phyloP scores from a whole-genome alignment of 2,888 invertebrate genomes.

The Geotrupes spiniger region DNA sequence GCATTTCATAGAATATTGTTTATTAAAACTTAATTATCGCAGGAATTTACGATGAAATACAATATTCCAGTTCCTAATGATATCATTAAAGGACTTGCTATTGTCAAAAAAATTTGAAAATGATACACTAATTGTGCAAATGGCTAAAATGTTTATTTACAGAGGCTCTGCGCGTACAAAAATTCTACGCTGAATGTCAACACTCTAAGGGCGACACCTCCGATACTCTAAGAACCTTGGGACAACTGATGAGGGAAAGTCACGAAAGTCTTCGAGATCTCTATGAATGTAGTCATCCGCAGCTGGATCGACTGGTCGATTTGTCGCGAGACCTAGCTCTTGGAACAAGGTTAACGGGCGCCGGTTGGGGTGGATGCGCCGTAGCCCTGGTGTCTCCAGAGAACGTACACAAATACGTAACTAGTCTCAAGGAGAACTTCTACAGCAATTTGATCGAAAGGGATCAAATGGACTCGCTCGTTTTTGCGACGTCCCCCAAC shows the following conservation, averaged over 20 bases:
- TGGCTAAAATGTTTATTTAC: constrained; percentile 26
- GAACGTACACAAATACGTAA: constrained; percentile 65
- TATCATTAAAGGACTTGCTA: too few species aligned
- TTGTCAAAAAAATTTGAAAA: too few species aligned
- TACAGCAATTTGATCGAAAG: constrained; percentile 59
- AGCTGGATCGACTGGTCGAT: constrained; percentile 78
- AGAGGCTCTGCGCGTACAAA: constrained; percentile 83
- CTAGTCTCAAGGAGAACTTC: constrained; percentile 66
- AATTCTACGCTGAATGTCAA: constrained; percentile 68
- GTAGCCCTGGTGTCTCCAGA: constrained; percentile 77
- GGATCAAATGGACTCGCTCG: constrained; percentile 42
- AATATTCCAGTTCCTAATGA: too few species aligned
- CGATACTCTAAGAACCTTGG: constrained; percentile 58
- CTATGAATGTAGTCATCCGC: constrained; percentile 92
- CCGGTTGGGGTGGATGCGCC: constrained; percentile 96
- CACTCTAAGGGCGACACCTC: constrained; percentile 40
- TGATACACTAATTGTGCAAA: too few species aligned
- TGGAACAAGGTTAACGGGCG: constrained; percentile 94
- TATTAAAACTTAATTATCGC: too few species aligned
- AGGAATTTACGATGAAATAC: too few species aligned
- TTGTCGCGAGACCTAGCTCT: constrained; percentile 60
- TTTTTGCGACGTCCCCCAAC: constrained; percentile 75
- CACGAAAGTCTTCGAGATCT: constrained; percentile 80
- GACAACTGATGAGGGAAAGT: constrained; percentile 83
- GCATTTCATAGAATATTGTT: too few species aligned